Evolutionary conservation across 2,113 vertebrate species (phyloP).

Genomic region (Takifugu flavidus): DNA sequence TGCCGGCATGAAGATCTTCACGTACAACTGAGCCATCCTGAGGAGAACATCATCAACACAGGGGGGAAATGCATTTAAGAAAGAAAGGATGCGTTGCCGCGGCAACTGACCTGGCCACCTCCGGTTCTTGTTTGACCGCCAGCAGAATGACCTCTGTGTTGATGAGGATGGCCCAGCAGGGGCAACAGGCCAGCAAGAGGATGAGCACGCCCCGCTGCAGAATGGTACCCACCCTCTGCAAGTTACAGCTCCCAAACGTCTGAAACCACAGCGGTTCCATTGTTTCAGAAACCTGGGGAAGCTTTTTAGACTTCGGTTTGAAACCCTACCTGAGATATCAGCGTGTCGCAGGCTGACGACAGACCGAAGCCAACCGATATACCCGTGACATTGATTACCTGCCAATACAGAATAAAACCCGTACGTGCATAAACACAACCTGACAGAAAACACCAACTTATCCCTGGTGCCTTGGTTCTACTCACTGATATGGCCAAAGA

Average conservation of each 20-base stretch:
- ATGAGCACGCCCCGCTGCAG: slow-evolving; percentile 82
- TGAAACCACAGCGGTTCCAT: slow-evolving; percentile 32
- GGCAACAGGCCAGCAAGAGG: slow-evolving; percentile 85
- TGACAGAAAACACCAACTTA: background rate
- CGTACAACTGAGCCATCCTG: slow-evolving; percentile 88
- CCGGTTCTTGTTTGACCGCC: slow-evolving; percentile 78
- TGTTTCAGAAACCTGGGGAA: background rate
- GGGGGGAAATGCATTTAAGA: background rate
- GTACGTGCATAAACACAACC: background rate
- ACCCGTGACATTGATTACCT: slow-evolving; percentile 87
- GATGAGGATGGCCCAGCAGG: slow-evolving; percentile 90
- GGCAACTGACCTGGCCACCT: slow-evolving; percentile 80
- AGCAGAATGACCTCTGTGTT: slow-evolving; percentile 85
- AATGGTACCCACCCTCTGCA: slow-evolving; percentile 83
- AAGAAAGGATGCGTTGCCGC: background rate
- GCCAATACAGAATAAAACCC: slow-evolving; percentile 5
- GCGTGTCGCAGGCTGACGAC: slow-evolving; percentile 86
- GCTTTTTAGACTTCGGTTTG: background rate
- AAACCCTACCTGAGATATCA: slow-evolving; percentile 87
- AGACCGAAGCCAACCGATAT: slow-evolving; percentile 84
- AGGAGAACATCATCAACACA: slow-evolving; percentile 6
- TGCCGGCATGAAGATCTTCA: slow-evolving; percentile 87
- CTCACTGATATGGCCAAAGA: slow-evolving; percentile 82
- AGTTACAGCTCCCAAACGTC: slow-evolving; percentile 83
- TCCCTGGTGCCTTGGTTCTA: slow-evolving; percentile 9